A percentile compares a stretch with the other conserved stretches of the same genome.
Evolutionary conservation across 2,113 vertebrate species (phyloP).

Genomic region (Chrysemys picta): DNA sequence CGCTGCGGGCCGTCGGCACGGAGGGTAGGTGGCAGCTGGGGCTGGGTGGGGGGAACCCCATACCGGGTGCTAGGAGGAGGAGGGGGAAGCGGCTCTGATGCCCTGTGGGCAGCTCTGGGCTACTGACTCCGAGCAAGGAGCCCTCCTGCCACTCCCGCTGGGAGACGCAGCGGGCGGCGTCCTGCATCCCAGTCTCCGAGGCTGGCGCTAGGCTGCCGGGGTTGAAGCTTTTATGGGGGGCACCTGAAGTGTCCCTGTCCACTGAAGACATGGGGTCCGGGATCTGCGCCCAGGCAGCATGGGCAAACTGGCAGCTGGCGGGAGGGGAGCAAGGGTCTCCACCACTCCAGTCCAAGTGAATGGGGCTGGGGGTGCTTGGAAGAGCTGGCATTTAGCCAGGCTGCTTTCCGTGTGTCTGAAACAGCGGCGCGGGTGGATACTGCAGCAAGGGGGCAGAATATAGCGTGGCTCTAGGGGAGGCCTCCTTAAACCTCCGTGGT

Average conservation of each 20-base stretch:
- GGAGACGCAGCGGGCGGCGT: neutral
- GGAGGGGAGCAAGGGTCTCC: neutral
- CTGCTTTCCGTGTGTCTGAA: too few species aligned
- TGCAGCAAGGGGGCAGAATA: too few species aligned
- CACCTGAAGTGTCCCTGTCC: too few species aligned
- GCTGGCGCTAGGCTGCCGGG: neutral
- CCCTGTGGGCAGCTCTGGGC: neutral
- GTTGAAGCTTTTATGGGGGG: too few species aligned
- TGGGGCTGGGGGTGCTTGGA: neutral
- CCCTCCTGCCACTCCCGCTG: fast-evolving
- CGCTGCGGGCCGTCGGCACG: slow-evolving; percentile 90
- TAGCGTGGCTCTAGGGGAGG: too few species aligned
- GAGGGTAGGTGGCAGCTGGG: slow-evolving; percentile 80
- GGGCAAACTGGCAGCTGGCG: neutral
- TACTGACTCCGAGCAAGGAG: neutral
- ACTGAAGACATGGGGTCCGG: neutral
- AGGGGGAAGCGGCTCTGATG: neutral
- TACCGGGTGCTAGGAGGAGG: neutral
- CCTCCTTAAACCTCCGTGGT: too few species aligned
- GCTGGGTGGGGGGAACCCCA: neutral
- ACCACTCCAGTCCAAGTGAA: too few species aligned
- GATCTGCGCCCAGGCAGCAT: too few species aligned
- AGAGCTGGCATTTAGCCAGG: neutral
- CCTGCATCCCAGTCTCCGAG: neutral
- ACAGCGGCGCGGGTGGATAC: too few species aligned